Base-by-base conservation (phyloP, 2,797 vertebrate species). In the Xiphophorus birchmanni region DNA sequence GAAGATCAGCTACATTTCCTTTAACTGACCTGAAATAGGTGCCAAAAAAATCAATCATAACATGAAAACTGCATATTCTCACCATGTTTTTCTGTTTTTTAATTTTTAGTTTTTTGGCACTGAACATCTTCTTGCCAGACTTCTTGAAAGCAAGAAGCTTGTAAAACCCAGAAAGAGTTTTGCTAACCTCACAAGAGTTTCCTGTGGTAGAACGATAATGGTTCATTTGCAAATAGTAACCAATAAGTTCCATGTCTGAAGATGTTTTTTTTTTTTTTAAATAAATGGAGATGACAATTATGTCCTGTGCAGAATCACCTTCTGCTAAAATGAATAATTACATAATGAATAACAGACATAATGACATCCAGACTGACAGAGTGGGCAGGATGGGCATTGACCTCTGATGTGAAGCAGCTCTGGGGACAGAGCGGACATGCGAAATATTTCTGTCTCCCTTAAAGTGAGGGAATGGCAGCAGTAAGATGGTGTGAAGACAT, bases 391-490 rank as follows among this genome's bases (percentile, higher is more conserved):
- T 1, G 76, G 74, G 73, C 45, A 73, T 77, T 86, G 86, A 87
- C 77, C 81, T 86, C 81, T 86, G 75, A 90, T 77, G 81, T 87
- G 88, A 84, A 50, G 73, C 11, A 58, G 75, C 67, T 86, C 81
- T 84, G 86, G 10, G 73, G 88, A 88, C 89, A 83, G 77, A 89
- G 84, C 85, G 92, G 90, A 93, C 90, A 80, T 91, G 93, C 90
- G 87, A 95, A 93, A 94, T 94, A 91, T 91, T 93, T 95, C 82
- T 45, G 74, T 84, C 82, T 74, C 72, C 81, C 80, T 93, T 87
- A 86, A 92, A 92, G 86, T 87, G 88, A 56, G 2, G 80, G 88
- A 86, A 75, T 86, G 82, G 80, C 69, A 63, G 75, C 82, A 81
- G 85, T 82, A 60, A 82, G 86, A 63, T 78, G 82, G 88, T 93